These are phyloP conservation scores for Ianthella basta DNA, from an alignment of 37 sponge, comb jelly and placozoan genomes.

Conservation along the genomic window DNA sequence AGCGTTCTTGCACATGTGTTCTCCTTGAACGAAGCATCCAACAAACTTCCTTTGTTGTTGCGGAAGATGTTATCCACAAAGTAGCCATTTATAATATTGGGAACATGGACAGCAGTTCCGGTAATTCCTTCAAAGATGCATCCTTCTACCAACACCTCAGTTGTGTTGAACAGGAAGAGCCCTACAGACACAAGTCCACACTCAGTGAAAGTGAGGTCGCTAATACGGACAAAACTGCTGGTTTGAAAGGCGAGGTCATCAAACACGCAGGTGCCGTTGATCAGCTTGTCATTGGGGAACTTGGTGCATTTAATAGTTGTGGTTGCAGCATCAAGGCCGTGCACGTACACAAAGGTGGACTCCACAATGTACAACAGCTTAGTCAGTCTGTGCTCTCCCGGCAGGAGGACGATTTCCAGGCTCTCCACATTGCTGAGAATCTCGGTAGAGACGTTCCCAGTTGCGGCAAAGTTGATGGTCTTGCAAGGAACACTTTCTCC, in stretches of 20 bases:
- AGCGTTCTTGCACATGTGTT: neutral
- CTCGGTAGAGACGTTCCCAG: neutral
- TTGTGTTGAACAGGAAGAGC: conserved; percentile 27
- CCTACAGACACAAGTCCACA: conserved; percentile 51
- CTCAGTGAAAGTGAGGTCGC: conserved; percentile 51
- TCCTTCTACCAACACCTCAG: conserved; percentile 35
- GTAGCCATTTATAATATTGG: neutral
- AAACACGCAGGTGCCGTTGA: neutral
- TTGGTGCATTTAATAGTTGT: neutral
- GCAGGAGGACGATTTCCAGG: conserved; percentile 14
- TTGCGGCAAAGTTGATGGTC: conserved; percentile 19
- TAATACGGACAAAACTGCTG: conserved; percentile 28
- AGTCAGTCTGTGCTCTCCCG: neutral
- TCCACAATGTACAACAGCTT: neutral
- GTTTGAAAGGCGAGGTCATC: conserved; percentile 1
- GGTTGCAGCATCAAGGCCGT: neutral
- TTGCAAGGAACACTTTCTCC: neutral
- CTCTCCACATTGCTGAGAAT: neutral
- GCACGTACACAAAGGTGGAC: neutral
- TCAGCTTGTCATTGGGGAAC: conserved; percentile 3
- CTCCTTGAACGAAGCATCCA: neutral
- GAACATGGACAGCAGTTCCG: neutral
- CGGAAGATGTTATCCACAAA: neutral
- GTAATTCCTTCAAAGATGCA: conserved; percentile 42
- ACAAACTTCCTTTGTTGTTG: neutral